phyloP scores from a whole-genome alignment of 2,113 vertebrate species.

The Athene noctua region DNA sequence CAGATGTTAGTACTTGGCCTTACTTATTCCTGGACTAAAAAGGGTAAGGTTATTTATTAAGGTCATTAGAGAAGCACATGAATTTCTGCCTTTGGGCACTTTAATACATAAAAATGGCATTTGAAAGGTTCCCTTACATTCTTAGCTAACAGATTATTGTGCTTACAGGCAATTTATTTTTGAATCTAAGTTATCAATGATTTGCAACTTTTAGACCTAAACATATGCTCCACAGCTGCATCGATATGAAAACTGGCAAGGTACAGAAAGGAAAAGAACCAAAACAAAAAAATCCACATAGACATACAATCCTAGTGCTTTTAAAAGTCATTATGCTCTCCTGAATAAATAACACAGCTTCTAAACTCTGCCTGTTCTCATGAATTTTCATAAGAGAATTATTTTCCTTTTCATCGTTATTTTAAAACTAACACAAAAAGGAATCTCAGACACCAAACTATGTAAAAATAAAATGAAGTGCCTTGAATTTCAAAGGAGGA shows the following conservation, averaged over 20 bases:
- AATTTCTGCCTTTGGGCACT: not conserved
- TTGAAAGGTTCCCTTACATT: not conserved
- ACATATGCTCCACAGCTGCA: not conserved
- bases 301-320: not conserved
- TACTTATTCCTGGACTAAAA: not conserved
- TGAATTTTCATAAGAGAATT: conserved; percentile 63
- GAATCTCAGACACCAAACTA: conserved; percentile 26
- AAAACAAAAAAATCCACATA: not conserved
- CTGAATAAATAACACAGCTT: conserved; percentile 46
- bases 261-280: not conserved
- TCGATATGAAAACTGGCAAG: not conserved
- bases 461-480: conserved; percentile 13
- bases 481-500: conserved; percentile 39
- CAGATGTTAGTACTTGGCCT: not conserved
- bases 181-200: not conserved
- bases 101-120: not conserved
- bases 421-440: conserved; percentile 49
- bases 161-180: not conserved
- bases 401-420: conserved; percentile 53
- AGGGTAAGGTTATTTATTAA: not conserved
- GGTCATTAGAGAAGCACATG: not conserved
- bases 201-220: not conserved
- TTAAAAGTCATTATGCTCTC: not conserved
- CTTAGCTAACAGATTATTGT: not conserved
- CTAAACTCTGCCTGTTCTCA: conserved; percentile 22